Base-by-base conservation (phyloP, 1,140 invertebrate genomes). In the Drosophila mayri region DNA sequence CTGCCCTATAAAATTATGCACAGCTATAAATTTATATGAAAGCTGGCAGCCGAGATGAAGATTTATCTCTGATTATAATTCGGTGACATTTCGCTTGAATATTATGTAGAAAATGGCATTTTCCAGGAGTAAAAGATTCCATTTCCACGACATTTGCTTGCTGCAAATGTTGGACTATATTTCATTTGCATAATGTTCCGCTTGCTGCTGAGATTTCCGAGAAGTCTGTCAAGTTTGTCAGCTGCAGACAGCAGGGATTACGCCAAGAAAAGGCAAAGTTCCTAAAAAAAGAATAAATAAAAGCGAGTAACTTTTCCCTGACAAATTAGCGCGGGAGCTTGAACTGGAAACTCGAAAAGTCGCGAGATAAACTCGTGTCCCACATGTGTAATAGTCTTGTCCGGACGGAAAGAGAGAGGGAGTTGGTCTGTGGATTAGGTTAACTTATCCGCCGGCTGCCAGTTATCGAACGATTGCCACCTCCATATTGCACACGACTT, bases 111-210 rank as follows among this genome's bases (percentile, higher is more conserved):
- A 55, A 49, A 67, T 76, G 66, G 35, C 60, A 85, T 66, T 84
- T 76, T 41, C 37, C 40, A 35, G 44, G 25, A 55, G 55, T 70
- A 65, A 81, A 80, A 25, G 11, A 22, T 38, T 38, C 32, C 25
- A 25, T 57, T 47, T 72, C 37, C 16, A 20, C 43, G 54, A 38
- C 67, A 79, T 76, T 87, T 76, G 72, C 79, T 75, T 81, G 61
- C 46, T 54, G 59, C 62, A 75, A 82, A 81, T 77, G 60, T 63
- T 49, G 50, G 57, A 62, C 54, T 65, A 78, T 86, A 68, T 86
- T 70, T 75, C 77, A 87, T 87, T 87, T 88, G 80, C 84, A 87
- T 87, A 87, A 79, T 54, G 40, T 37, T 28, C 37, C 28, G 28
- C 66, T 65, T 22, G 47, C 60, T 57, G 47, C 22, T 35, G 54